These are phyloP conservation scores for Premnoplex brunnescens DNA, from an alignment of 2,797 vertebrate genomes.

Conservation along the genomic window DNA sequence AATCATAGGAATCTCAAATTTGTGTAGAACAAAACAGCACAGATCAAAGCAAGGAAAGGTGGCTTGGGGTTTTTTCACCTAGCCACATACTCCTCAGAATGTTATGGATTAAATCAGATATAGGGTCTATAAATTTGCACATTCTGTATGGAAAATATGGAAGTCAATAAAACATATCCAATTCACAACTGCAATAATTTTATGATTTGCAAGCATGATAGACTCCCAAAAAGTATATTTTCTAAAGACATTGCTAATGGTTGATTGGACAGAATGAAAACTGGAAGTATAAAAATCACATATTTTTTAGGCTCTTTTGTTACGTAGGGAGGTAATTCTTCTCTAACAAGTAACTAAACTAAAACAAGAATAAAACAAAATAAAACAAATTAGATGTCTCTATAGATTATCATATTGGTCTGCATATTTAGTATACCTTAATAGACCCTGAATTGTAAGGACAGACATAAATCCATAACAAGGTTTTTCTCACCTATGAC, in stretches of 20 bases:
- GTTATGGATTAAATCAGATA: background rate
- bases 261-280: background rate
- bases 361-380: background rate
- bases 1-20: background rate
- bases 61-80: accelerated
- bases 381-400: background rate
- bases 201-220: background rate
- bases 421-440: background rate
- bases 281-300: background rate
- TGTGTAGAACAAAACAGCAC: background rate
- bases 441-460: background rate
- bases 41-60: background rate
- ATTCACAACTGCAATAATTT: background rate
- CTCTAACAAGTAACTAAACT: background rate
- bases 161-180: background rate
- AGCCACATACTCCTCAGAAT: background rate
- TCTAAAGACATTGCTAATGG: background rate
- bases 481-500: accelerated
- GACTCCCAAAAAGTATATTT: background rate
- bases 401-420: background rate
- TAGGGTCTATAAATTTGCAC: background rate
- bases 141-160: background rate
- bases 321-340: background rate
- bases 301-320: background rate
- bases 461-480: accelerated